Evolutionary conservation across 2,797 vertebrate genomes (phyloP).

Genomic region (Phataginus tricuspis): DNA sequence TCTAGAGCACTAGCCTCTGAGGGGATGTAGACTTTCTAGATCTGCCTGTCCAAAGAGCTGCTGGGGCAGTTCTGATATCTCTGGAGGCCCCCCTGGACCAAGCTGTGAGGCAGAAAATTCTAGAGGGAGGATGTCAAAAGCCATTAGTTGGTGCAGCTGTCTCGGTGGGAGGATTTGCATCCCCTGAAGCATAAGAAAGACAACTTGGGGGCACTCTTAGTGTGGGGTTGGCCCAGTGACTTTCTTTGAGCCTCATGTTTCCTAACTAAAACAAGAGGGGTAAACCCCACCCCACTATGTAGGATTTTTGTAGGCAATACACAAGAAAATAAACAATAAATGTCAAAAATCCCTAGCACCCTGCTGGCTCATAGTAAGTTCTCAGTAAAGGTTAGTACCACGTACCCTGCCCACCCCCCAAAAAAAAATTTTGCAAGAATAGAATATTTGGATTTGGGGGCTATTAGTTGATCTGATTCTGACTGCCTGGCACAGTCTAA

Average conservation of each 20-base stretch:
- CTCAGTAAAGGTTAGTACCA: not conserved
- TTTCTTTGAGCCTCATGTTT: not conserved
- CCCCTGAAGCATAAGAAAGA: not conserved
- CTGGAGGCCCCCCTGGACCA: not conserved
- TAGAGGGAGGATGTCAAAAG: not conserved
- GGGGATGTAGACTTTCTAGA: not conserved
- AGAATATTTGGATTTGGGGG: not conserved
- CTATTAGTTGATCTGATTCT: not conserved
- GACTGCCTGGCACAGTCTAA: not conserved
- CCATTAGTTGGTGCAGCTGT: not conserved
- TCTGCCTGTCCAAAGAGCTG: not conserved
- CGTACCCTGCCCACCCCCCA: too few relatives aligned
- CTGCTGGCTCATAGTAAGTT: not conserved
- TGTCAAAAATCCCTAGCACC: not conserved
- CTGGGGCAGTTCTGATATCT: not conserved
- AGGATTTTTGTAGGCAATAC: not conserved
- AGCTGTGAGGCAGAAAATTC: not conserved
- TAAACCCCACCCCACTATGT: not conserved
- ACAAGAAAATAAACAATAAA: not conserved
- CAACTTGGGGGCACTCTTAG: accelerated
- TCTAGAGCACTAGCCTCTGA: not conserved
- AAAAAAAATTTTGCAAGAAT: not conserved
- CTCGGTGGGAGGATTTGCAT: not conserved
- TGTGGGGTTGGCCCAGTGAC: accelerated
- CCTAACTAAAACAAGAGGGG: not conserved